Conservation (phyloP, 1,140 invertebrate species). For the Drosophila punjabiensis region DNA sequence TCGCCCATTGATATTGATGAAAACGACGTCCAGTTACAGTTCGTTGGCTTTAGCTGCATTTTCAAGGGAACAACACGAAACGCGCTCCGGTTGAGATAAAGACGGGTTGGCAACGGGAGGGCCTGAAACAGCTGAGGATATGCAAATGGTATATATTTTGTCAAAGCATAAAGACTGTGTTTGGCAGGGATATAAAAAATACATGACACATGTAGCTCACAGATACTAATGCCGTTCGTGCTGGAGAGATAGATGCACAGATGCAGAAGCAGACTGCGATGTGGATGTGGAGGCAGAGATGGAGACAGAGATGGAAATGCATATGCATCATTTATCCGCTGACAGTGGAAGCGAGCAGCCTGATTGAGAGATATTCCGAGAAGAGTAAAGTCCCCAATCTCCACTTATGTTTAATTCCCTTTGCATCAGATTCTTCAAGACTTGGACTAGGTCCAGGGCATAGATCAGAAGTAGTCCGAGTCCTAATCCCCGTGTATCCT, state of each 20-base stretch:
- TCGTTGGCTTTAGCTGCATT: slow-evolving; percentile 80
- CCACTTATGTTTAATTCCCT: slow-evolving; percentile 35
- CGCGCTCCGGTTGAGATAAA: slow-evolving; percentile 17
- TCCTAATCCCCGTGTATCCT: not conserved
- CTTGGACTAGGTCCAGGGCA: not conserved
- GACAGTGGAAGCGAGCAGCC: slow-evolving; percentile 19
- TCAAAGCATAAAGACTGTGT: slow-evolving; percentile 83
- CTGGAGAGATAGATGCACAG: slow-evolving; percentile 39
- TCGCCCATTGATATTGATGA: slow-evolving; percentile 82
- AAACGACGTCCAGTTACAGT: slow-evolving; percentile 83
- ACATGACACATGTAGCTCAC: slow-evolving; percentile 71
- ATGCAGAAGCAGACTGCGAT: slow-evolving; percentile 35
- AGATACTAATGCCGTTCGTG: slow-evolving; percentile 36
- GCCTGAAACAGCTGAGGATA: slow-evolving; percentile 51
- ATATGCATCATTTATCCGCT: slow-evolving; percentile 71
- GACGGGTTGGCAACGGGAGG: not conserved
- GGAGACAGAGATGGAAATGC: slow-evolving; percentile 51
- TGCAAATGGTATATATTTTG: slow-evolving; percentile 81
- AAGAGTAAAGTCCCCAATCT: slow-evolving; percentile 18
- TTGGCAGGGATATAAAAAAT: slow-evolving; percentile 74
- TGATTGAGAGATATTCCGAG: slow-evolving; percentile 10
- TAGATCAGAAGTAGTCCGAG: not conserved
- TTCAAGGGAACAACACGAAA: slow-evolving; percentile 68
- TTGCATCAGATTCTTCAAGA: slow-evolving; percentile 19
- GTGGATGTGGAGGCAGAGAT: slow-evolving; percentile 23